These are phyloP conservation scores for Athalia cordata DNA, from an alignment of 2,888 invertebrate species.

Conservation along the genomic window DNA sequence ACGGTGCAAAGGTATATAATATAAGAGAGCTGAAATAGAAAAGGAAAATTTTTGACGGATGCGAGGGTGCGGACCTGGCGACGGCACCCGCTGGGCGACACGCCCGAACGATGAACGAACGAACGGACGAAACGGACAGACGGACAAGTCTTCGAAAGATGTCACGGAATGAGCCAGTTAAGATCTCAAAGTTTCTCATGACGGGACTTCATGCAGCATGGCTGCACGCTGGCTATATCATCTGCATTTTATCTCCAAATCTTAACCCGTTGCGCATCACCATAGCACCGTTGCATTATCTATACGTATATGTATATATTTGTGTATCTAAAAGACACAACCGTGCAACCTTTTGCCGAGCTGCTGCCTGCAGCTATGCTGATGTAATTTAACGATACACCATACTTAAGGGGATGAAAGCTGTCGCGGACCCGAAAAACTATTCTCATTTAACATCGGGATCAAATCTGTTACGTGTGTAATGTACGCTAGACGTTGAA, in stretches of 20 bases:
- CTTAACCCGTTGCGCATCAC: constrained; percentile 3
- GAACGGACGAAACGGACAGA: constrained; percentile 52
- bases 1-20: constrained; percentile 12
- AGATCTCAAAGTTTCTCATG: constrained; percentile 67
- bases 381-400: constrained; percentile 57
- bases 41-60: constrained; percentile 61
- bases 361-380: constrained; percentile 48
- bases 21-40: constrained; percentile 18
- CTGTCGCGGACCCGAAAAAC: constrained; percentile 40
- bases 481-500: not conserved
- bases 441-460: constrained; percentile 29
- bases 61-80: constrained; percentile 71
- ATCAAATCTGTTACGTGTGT: constrained; percentile 29
- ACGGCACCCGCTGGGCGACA: constrained; percentile 71
- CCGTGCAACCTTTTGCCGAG: not conserved
- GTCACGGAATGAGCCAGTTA: constrained; percentile 67
- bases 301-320: too few species aligned
- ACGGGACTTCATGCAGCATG: constrained; percentile 53
- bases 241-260: constrained; percentile 44
- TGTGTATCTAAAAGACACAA: too few species aligned
- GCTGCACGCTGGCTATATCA: not conserved
- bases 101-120: constrained; percentile 62
- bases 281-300: too few species aligned
- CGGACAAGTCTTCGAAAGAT: constrained; percentile 57
- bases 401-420: constrained; percentile 50